Conservation (phyloP, 1,140 invertebrate genomes). For the Harlomillsia oculata region DNA sequence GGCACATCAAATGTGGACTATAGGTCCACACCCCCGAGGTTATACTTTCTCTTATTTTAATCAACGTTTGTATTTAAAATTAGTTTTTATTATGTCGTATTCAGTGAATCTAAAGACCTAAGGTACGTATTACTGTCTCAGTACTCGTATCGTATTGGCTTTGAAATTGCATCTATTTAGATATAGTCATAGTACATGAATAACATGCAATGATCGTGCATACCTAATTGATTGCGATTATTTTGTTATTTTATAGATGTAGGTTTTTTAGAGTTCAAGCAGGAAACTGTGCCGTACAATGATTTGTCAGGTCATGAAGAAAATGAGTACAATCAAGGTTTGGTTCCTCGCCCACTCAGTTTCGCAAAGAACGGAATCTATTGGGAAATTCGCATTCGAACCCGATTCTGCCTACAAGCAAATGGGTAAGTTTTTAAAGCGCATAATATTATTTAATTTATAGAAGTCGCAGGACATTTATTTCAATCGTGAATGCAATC, state of each 20-base stretch:
- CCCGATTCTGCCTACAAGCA: conserved; percentile 14
- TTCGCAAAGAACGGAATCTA: neutral
- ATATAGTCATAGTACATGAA: neutral
- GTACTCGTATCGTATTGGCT: neutral
- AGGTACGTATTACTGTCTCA: no score
- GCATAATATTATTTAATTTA: no score
- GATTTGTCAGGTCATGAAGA: conserved; percentile 10
- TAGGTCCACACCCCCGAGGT: conserved; percentile 10
- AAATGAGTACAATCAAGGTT: conserved; percentile 6
- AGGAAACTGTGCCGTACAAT: conserved; percentile 19
- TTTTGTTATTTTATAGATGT: conserved; percentile 8
- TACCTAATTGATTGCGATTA: no score
- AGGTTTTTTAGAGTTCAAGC: conserved; percentile 4
- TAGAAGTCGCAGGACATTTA: no score
- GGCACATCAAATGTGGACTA: conserved; percentile 11
- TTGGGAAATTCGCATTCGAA: conserved; percentile 14
- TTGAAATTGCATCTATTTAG: neutral
- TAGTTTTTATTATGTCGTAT: neutral
- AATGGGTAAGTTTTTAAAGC: conserved; percentile 9
- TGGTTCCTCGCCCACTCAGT: conserved; percentile 15
- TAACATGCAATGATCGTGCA: no score
- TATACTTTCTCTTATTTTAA: neutral
- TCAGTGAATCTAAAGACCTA: neutral
- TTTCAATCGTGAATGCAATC: no score
- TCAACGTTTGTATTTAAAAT: neutral